Conservation (phyloP, 2,113 vertebrate genomes). For the Butorides virescens region DNA sequence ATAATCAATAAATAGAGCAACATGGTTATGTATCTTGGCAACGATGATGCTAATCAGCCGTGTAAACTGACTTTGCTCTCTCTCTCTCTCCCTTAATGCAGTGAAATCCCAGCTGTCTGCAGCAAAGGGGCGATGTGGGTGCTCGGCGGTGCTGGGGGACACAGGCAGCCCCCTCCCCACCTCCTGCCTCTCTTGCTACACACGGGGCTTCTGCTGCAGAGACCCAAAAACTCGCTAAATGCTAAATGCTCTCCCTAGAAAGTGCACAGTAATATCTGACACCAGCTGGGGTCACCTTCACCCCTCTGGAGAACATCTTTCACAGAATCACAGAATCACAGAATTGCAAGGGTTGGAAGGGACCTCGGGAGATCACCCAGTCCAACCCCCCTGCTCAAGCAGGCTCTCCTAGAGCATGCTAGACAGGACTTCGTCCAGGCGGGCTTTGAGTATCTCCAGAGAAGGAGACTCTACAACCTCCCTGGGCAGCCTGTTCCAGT, state of each 20-base stretch:
- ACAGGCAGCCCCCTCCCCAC: background rate
- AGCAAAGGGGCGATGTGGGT: background rate
- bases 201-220: background rate
- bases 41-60: background rate
- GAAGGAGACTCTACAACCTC: no score
- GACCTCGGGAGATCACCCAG: no score
- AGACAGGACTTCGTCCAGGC: no score
- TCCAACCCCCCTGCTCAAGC: no score
- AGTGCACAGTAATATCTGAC: background rate
- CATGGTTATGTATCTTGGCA: slow-evolving; percentile 41
- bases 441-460: no score
- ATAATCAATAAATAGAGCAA: slow-evolving; percentile 26
- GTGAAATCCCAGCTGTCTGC: background rate
- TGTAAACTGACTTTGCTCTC: background rate
- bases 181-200: background rate
- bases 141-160: background rate
- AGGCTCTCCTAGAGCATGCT: no score
- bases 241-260: background rate
- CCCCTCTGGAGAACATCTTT: background rate
- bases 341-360: no score
- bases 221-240: background rate
- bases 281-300: background rate
- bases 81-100: background rate
- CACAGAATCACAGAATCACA: no score
- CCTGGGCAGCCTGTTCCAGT: no score